Conservation (phyloP, 2,888 invertebrate species). For the Linnaemya tessellans region DNA sequence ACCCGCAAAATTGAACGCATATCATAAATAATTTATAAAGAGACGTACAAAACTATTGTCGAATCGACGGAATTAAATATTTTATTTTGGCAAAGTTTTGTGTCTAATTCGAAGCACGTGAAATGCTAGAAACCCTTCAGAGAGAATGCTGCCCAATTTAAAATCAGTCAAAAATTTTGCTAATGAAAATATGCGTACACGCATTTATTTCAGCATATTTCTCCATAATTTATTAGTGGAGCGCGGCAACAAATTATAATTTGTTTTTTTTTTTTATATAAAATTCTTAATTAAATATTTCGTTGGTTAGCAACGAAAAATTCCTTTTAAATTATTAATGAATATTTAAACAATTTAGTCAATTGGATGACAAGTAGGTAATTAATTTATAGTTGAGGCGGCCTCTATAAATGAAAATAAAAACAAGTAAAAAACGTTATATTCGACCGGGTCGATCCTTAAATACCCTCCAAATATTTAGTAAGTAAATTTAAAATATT, state of each 20-base stretch:
- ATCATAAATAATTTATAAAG: slow-evolving; percentile 63
- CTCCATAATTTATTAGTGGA: slow-evolving; percentile 41
- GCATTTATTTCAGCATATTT: slow-evolving; percentile 59
- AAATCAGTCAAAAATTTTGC: slow-evolving; percentile 9
- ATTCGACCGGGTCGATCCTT: too few species aligned
- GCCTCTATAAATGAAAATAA: background rate
- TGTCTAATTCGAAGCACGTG: background rate
- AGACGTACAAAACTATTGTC: background rate
- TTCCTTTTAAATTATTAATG: slow-evolving; percentile 32
- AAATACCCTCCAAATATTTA: too few species aligned
- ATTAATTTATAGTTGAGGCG: background rate
- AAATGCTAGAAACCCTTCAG: slow-evolving; percentile 5
- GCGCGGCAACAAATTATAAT: background rate
- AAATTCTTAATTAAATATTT: slow-evolving; percentile 61
- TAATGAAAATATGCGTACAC: slow-evolving; percentile 42
- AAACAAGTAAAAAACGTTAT: too few species aligned
- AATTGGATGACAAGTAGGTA: slow-evolving; percentile 1
- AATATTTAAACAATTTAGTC: slow-evolving; percentile 18
- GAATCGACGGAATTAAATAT: slow-evolving; percentile 46
- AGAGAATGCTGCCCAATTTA: slow-evolving; percentile 20
- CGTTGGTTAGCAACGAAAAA: background rate
- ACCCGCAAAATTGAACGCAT: background rate
- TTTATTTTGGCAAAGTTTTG: slow-evolving; percentile 46
- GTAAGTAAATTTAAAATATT: too few species aligned
- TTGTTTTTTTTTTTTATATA: slow-evolving; percentile 34